Evolutionary conservation across 2,113 vertebrate genomes (phyloP).

Genomic region (Mus pahari): DNA sequence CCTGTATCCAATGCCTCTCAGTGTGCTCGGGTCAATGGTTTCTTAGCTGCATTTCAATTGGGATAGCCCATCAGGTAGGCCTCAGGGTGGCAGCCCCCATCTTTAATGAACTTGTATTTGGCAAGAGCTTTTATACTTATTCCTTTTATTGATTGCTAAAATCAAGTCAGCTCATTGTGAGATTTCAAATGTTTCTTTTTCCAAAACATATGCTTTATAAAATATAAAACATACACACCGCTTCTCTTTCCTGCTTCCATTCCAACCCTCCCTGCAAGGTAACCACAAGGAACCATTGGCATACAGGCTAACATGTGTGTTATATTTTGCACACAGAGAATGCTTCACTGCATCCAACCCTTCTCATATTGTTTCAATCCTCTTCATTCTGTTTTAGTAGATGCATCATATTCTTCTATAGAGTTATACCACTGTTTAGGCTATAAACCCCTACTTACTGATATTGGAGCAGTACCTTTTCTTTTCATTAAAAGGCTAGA

Average conservation of each 20-base stretch:
- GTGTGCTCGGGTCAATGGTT: conserved; percentile 19
- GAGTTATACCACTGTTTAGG: neutral
- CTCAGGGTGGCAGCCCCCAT: neutral
- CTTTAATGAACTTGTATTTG: neutral
- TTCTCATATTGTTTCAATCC: neutral
- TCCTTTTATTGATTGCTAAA: conserved; percentile 15
- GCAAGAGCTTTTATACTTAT: neutral
- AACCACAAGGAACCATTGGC: neutral
- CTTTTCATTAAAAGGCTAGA: neutral
- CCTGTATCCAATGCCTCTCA: neutral
- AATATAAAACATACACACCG: neutral
- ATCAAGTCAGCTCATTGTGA: neutral
- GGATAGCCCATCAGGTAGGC: neutral
- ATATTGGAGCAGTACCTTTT: neutral
- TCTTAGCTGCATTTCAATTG: conserved; percentile 20
- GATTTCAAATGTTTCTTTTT: conserved; percentile 30
- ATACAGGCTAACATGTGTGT: neutral
- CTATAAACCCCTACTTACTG: neutral
- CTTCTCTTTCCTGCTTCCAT: neutral
- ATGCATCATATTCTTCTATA: neutral
- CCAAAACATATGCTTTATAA: neutral
- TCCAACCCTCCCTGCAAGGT: neutral
- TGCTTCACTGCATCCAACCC: neutral
- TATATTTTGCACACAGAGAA: neutral
- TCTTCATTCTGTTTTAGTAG: conserved; percentile 18